Conservation (phyloP, 2,797 vertebrate genomes). For the Mus caroli region DNA sequence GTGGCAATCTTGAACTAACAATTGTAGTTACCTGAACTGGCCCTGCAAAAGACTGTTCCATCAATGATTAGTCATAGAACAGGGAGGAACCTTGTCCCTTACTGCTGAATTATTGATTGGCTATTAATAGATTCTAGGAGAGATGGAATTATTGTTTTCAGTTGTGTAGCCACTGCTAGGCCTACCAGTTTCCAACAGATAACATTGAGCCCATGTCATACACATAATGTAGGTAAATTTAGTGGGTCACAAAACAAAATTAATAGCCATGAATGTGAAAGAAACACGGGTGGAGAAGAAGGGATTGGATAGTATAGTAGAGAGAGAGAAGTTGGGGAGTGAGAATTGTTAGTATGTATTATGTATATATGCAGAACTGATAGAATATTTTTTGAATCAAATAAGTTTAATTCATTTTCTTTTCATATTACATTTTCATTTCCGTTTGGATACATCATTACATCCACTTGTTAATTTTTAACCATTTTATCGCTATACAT, state of each 20-base stretch:
- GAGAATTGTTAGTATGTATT: background rate
- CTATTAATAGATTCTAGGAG: too few species aligned
- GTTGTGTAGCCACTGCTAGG: background rate
- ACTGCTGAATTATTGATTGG: background rate
- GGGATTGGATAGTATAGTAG: background rate
- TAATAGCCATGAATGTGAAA: background rate
- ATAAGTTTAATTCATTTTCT: slow-evolving; percentile 26
- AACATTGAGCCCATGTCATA: background rate
- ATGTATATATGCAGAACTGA: background rate
- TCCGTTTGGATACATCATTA: slow-evolving; percentile 59
- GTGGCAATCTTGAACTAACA: background rate
- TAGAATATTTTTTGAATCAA: background rate
- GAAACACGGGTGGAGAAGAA: background rate
- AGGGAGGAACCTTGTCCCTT: background rate
- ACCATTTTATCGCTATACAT: slow-evolving; percentile 36
- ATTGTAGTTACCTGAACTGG: background rate
- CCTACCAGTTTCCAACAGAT: background rate
- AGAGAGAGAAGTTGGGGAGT: background rate
- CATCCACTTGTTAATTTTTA: slow-evolving; percentile 21
- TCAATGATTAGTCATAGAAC: background rate
- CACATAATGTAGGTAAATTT: background rate
- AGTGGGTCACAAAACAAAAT: background rate
- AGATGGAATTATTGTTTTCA: background rate
- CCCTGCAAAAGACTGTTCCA: background rate
- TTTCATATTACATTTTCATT: slow-evolving; percentile 55